Evolutionary conservation across 2,113 vertebrate genomes (phyloP), one percentile per base, ranked within the genome.

Genomic region (Tachycineta bicolor): DNA sequence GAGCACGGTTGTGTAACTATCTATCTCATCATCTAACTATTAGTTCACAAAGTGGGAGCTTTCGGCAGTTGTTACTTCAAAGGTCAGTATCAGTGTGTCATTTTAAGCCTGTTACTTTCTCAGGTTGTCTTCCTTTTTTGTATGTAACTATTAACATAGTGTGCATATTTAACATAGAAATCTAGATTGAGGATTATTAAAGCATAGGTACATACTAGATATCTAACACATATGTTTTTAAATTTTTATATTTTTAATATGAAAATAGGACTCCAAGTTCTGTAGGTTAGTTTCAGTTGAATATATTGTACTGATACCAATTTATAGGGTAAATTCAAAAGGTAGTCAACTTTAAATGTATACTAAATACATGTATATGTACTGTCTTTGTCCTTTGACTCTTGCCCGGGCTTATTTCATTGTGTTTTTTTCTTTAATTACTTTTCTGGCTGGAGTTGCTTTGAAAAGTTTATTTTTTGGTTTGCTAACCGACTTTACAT

Each of bases 1-100:
- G 99, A 44, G 99, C 99, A 81, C 98, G 99, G n/a, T 98, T 99
- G 83, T 99, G 99, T 97, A 99, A 99, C 97, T 98, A 99, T 89
- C 97, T 99, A 55, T 99, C 99, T 77, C 99, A 98, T 96, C 98
- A 98, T 78, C 98, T 99, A 91, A 96, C 94, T 16, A 96, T 99
- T 96, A 99, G 96, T 91, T 98, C 98, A 29, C 92, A 97, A 90
- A 98, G 97, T 69, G 98, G 98, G 56, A 99, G 98, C 98, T 99
- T 99, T 89, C 97, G 99, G 19, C 98, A 99, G 43, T 97, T 99
- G 60, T 97, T 99, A 52, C 98, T 99, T 83, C 91, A 97, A 96
- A 99, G 99, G 99, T 99, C 89, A 97, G 97, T 95, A 91, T 87
- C 81, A 83, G 55, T 33, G 20, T 22, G 47, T 88, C 12, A 65